These are phyloP conservation scores for Gallinago paraguaiae DNA, from an alignment of 2,113 vertebrate species.

Conservation along the genomic window DNA sequence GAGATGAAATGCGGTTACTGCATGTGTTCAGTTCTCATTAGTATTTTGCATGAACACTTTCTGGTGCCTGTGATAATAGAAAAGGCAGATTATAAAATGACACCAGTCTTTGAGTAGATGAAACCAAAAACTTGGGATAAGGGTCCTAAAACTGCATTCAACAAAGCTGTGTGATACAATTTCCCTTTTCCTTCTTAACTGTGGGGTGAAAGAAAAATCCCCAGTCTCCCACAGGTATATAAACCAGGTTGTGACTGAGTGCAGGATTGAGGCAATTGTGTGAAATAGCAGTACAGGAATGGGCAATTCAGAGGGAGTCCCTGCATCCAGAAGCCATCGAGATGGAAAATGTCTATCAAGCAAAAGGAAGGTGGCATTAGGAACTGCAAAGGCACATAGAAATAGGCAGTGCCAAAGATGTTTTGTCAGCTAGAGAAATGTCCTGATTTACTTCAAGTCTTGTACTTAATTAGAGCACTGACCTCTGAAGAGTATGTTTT, in stretches of 20 bases:
- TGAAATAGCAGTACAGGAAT: neutral
- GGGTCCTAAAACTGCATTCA: neutral
- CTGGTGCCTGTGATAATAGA: neutral
- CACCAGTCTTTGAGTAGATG: neutral
- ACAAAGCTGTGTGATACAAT: too few relatives aligned
- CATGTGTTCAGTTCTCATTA: neutral
- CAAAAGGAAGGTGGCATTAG: neutral
- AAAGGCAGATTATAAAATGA: neutral
- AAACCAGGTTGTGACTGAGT: neutral
- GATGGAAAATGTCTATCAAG: neutral
- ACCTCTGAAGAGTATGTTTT: neutral
- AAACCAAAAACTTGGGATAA: too few relatives aligned
- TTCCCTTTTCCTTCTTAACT: neutral
- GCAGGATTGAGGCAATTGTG: neutral
- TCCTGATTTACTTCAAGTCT: neutral
- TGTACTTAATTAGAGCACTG: neutral
- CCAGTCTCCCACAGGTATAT: neutral
- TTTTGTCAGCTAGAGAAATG: neutral
- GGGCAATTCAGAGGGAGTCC: neutral
- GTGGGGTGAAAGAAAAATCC: neutral
- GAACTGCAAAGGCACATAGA: neutral
- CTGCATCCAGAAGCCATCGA: neutral
- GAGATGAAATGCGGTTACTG: neutral
- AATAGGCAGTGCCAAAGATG: too few relatives aligned
- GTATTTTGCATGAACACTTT: too few relatives aligned